Conservation (phyloP, 2,113 vertebrate species). For the Shinisaurus crocodilurus region DNA sequence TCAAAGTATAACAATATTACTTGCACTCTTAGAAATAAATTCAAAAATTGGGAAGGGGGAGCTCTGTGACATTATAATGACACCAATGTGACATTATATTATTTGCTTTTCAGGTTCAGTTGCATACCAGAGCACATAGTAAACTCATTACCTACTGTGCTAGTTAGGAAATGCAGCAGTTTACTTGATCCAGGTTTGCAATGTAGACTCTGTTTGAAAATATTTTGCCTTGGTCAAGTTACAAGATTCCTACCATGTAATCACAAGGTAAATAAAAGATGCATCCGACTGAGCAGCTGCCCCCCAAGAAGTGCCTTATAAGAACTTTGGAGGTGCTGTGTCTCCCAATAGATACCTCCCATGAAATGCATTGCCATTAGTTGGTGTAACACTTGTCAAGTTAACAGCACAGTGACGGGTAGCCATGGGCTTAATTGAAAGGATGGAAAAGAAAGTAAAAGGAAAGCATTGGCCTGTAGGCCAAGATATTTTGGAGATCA, state of each 20-base stretch:
- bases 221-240: slow-evolving; percentile 71
- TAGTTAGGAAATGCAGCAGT: slow-evolving; percentile 69
- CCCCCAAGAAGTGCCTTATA: not conserved
- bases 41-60: not conserved
- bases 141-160: slow-evolving; percentile 60
- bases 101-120: slow-evolving; percentile 48
- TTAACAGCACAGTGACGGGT: no score
- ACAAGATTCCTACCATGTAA: slow-evolving; percentile 75
- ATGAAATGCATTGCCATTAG: no score
- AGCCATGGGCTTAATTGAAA: not conserved
- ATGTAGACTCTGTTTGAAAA: slow-evolving; percentile 79
- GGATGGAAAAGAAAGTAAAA: not conserved
- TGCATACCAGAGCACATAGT: slow-evolving; percentile 66
- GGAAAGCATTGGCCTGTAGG: not conserved
- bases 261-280: slow-evolving; percentile 76
- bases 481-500: not conserved
- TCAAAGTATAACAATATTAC: not conserved
- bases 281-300: not conserved
- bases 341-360: no score
- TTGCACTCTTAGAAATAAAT: not conserved
- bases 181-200: slow-evolving; percentile 77
- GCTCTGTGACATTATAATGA: no score
- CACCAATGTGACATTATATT: not conserved
- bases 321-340: no score
- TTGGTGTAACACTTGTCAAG: no score